A percentile compares a stretch with the other conserved stretches of the same genome.
Evolutionary conservation across 1,140 invertebrate species (phyloP).

Genomic region (Ceratina japonica): DNA sequence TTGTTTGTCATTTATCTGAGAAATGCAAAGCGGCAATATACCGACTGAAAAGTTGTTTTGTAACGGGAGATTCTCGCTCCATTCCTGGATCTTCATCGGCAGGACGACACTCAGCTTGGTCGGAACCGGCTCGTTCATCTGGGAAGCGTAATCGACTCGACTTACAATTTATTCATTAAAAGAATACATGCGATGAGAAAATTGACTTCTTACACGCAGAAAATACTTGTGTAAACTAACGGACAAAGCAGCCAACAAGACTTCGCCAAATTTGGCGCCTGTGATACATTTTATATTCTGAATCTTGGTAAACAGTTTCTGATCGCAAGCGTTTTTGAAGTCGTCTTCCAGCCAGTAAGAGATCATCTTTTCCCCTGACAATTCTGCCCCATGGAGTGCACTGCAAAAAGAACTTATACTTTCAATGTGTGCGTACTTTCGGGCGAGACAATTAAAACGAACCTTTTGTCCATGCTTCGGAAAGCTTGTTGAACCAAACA

Average conservation of each 20-base stretch:
- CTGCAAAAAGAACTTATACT: constrained; percentile 39
- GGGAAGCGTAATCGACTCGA: neutral
- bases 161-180: neutral
- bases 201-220: constrained; percentile 48
- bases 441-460: neutral
- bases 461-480: constrained; percentile 63
- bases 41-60: constrained; percentile 71
- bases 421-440: neutral
- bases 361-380: constrained; percentile 67
- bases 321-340: constrained; percentile 27
- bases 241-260: constrained; percentile 70
- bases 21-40: constrained; percentile 65
- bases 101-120: constrained; percentile 64
- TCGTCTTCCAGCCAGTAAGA: constrained; percentile 66
- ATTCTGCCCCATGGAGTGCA: constrained; percentile 61
- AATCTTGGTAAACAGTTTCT: constrained; percentile 64
- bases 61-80: constrained; percentile 53
- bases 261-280: constrained; percentile 66
- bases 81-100: constrained; percentile 60
- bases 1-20: constrained; percentile 47
- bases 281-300: constrained; percentile 64
- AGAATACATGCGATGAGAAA: neutral
- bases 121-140: constrained; percentile 61
- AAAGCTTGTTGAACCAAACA: constrained; percentile 58
- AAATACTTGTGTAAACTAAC: constrained; percentile 70